Evolutionary conservation across 2,797 vertebrate species (phyloP).

Genomic region (Thalassophryne amazonica): DNA sequence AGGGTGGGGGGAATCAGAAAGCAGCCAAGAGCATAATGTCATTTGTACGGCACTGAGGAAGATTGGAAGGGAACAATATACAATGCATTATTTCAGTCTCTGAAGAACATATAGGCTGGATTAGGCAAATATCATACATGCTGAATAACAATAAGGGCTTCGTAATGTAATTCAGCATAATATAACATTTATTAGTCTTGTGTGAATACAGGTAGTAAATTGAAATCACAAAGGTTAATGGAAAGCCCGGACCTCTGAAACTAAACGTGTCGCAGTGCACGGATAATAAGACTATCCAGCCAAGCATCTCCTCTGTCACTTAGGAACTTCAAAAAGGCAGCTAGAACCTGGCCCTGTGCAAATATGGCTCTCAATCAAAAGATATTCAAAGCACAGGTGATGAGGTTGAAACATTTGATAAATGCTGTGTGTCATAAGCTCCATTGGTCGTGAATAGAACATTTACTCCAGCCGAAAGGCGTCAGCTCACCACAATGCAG

Average conservation of each 20-base stretch:
- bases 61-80: constrained; percentile 17
- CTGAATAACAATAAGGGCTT: constrained; percentile 45
- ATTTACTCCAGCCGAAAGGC: constrained; percentile 24
- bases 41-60: constrained; percentile 21
- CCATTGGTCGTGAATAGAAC: constrained; percentile 39
- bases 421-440: constrained; percentile 44
- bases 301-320: constrained; percentile 44
- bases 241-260: constrained; percentile 64
- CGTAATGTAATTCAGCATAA: constrained; percentile 61
- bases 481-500: constrained; percentile 77
- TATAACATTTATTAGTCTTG: constrained; percentile 66
- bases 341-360: constrained; percentile 30
- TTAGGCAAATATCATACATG: constrained; percentile 34
- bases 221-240: constrained; percentile 75
- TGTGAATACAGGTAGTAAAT: constrained; percentile 65
- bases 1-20: constrained; percentile 27
- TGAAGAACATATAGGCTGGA: constrained; percentile 27
- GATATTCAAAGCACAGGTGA: constrained; percentile 37
- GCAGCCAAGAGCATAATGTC: constrained; percentile 30
- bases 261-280: constrained; percentile 35
- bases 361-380: constrained; percentile 38
- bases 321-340: constrained; percentile 34
- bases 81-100: constrained; percentile 16
- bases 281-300: constrained; percentile 45
- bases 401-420: constrained; percentile 58